Evolutionary conservation across 2,113 vertebrate genomes (phyloP), one percentile per base, ranked within the genome.

Genomic region (Oreotrochilus melanogaster): DNA sequence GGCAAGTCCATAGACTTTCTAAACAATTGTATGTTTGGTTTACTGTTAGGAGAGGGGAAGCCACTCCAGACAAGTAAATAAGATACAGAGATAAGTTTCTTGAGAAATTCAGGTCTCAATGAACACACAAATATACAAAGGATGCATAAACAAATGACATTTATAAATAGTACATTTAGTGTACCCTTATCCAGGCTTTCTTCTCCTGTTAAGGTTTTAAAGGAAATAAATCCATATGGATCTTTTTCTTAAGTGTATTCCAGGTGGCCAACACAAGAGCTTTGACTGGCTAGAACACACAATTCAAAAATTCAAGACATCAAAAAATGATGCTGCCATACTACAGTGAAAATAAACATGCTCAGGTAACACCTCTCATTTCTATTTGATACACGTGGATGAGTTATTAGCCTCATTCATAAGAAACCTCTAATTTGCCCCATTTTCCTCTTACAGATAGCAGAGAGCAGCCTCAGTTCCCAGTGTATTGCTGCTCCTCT

Each of bases 21-120:
- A 92, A 97, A 96, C 93, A 97, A 96, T 96, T 95, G 60, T 86
- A 67, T 94, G 93, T 95, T 97, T 96, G 79, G 56, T 80, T 94
- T 86, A 86, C 82, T 95, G 47, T 30, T 96, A 87, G 0, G 6
- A 92, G 87, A 96, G 72, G 75, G 93, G 94, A 96, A 96, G 90
- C 75, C 82, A 86, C 88, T 95, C 69, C 89, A 96, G 79, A 45
- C 9, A 5, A 96, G 75, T 92, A 88, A 95, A 93, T 94, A 93
- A 84, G 64, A 95, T 74, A 74, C 25, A 56, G 69, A 86, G 92
- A 94, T 96, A 96, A 88, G 43, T 88, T 89, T 54, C 75, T 90
- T 96, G 90, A 92, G 92, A 96, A 95, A 78, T 80, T 71, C 86
- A 70, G 21, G 18, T 91, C 64, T 95, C 87, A 94, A 70, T 93